Conservation (phyloP, 2,113 vertebrate species). For the Colossoma macropomum region DNA sequence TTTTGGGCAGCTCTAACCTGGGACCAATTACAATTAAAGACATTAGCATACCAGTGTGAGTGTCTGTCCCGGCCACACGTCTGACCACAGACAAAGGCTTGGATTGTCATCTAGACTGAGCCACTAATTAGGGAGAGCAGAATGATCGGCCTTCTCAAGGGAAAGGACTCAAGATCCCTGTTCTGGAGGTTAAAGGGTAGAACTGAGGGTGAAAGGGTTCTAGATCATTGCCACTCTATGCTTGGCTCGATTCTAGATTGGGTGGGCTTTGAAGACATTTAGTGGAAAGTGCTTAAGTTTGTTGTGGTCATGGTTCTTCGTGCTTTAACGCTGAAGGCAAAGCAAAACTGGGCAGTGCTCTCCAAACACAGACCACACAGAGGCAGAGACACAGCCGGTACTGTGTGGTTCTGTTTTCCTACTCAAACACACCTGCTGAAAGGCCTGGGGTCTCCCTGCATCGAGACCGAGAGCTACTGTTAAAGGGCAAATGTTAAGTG, state of each 20-base stretch:
- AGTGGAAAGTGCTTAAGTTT: neutral
- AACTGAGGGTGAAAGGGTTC: neutral
- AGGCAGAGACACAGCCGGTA: neutral
- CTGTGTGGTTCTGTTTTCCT: neutral
- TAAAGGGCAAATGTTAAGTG: neutral
- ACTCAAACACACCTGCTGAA: neutral
- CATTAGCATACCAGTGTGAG: conserved; percentile 43
- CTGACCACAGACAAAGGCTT: conserved; percentile 43
- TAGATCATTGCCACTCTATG: neutral
- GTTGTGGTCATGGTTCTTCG: neutral
- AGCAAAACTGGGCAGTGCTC: neutral
- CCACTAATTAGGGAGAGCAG: conserved; percentile 13
- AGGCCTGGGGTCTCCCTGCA: neutral
- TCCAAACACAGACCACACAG: neutral
- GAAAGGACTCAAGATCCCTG: neutral
- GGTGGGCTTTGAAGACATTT: neutral
- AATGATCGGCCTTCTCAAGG: conserved; percentile 11
- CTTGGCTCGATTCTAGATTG: neutral
- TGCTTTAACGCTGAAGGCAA: neutral
- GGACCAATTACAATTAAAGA: conserved; percentile 27
- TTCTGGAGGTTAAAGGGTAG: conserved; percentile 35
- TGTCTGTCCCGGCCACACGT: conserved; percentile 4
- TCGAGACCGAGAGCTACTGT: neutral
- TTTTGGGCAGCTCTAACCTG: conserved; percentile 18
- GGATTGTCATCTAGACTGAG: conserved; percentile 37